A percentile compares a stretch with the other conserved stretches of the same genome.
Conservation (phyloP, 2,113 vertebrate species). For the Brevimyrus niger region DNA sequence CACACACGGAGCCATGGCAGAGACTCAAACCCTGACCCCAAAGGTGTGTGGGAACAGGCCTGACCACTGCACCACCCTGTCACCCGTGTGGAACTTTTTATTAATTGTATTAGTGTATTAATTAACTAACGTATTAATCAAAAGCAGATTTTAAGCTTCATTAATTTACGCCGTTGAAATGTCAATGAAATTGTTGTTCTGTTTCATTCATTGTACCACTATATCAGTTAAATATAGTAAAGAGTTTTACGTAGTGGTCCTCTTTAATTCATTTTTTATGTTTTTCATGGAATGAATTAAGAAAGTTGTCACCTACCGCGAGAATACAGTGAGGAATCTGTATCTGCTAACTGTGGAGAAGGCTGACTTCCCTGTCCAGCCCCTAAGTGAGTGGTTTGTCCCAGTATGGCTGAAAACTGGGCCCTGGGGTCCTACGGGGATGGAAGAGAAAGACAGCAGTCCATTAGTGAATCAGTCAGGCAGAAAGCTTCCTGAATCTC, state of each 20-base stretch:
- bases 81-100: no score
- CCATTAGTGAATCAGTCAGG: neutral
- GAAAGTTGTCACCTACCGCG: neutral
- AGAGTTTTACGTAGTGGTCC: neutral
- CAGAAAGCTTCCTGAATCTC: neutral
- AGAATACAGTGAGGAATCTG: neutral
- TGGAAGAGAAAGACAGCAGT: neutral
- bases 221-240: neutral
- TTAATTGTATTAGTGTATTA: no score
- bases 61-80: no score
- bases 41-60: no score
- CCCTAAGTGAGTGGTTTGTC: neutral
- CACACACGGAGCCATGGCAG: no score
- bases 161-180: neutral
- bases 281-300: neutral
- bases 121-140: no score
- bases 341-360: neutral
- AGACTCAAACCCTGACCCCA: no score
- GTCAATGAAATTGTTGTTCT: neutral
- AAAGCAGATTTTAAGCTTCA: no score
- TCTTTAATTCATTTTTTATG: neutral
- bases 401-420: neutral
- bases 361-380: neutral
- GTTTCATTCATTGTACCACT: neutral
- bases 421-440: neutral